These are phyloP conservation scores for Papilio polyxenes DNA, from an alignment of 1,140 invertebrate genomes.

Conservation along the genomic window DNA sequence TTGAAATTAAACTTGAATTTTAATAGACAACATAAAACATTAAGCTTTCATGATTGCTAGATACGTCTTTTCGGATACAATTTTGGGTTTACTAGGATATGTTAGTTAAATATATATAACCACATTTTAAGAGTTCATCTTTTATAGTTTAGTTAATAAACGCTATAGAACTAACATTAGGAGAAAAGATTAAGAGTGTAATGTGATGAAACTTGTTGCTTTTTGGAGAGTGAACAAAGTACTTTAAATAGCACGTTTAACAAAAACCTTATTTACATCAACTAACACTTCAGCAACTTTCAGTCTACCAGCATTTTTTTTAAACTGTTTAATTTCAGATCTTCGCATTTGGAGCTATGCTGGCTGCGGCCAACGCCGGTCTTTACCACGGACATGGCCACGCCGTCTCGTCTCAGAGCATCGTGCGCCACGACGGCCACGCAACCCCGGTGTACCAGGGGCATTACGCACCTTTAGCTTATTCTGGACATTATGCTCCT, in stretches of 20 bases:
- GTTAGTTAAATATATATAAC: no score
- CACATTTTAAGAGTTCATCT: neutral
- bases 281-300: neutral
- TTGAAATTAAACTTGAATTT: constrained; percentile 30
- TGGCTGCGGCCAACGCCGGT: constrained; percentile 48
- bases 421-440: constrained; percentile 58
- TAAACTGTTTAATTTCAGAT: constrained; percentile 47
- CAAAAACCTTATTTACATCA: neutral
- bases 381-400: constrained; percentile 44
- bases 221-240: neutral
- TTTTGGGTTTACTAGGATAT: no score
- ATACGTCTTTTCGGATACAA: no score
- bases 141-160: no score
- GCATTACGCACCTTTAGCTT: constrained; percentile 37
- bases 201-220: neutral
- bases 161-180: neutral
- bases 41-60: neutral
- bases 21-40: constrained; percentile 13
- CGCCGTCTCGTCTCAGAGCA: constrained; percentile 64
- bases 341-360: constrained; percentile 48
- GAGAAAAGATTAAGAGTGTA: neutral
- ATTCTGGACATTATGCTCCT: constrained; percentile 42
- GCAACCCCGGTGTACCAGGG: constrained; percentile 45
- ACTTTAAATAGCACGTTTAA: neutral
- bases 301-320: neutral